phyloP scores from a whole-genome alignment of 2,888 invertebrate species.

The Caenorhabditis zanzibari region DNA sequence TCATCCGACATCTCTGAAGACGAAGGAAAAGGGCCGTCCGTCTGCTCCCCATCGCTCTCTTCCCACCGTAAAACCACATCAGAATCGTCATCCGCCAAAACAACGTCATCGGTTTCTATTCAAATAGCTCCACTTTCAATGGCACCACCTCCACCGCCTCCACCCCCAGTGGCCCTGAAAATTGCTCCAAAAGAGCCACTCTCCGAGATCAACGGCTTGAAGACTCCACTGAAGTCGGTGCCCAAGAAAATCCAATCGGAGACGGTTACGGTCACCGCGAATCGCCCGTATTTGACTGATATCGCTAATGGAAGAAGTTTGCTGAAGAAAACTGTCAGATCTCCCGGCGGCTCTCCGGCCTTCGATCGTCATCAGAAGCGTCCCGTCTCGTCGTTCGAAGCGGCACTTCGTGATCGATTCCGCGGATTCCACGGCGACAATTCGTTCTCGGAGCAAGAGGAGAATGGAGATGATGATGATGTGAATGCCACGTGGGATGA shows the following conservation, averaged over 20 bases:
- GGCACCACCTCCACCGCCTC: conserved; percentile 59
- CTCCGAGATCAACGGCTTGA: background rate
- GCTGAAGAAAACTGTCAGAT: conserved; percentile 59
- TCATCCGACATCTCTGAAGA: conserved; percentile 57
- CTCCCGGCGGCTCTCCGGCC: conserved; percentile 59
- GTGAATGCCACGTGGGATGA: conserved; percentile 65
- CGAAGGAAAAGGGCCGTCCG: conserved; percentile 64
- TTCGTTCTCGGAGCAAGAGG: conserved; percentile 67
- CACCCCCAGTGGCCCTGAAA: conserved; percentile 31
- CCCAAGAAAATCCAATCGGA: conserved; percentile 32
- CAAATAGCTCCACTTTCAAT: conserved; percentile 29
- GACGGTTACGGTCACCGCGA: conserved; percentile 32
- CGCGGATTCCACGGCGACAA: conserved; percentile 65
- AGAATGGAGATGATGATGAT: conserved; percentile 60
- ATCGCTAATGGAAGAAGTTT: conserved; percentile 61
- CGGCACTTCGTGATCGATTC: conserved; percentile 64
- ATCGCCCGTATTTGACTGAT: conserved; percentile 59
- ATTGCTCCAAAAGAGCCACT: conserved; percentile 7
- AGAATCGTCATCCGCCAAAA: conserved; percentile 12
- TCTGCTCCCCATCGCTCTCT: conserved; percentile 55
- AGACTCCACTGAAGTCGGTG: conserved; percentile 28
- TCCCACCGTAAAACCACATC: conserved; percentile 16
- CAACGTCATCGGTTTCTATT: background rate
- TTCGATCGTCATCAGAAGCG: conserved; percentile 26
- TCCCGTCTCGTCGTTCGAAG: conserved; percentile 59